phyloP scores from a whole-genome alignment of 2,888 invertebrate genomes.

The Melanchra persicariae region DNA sequence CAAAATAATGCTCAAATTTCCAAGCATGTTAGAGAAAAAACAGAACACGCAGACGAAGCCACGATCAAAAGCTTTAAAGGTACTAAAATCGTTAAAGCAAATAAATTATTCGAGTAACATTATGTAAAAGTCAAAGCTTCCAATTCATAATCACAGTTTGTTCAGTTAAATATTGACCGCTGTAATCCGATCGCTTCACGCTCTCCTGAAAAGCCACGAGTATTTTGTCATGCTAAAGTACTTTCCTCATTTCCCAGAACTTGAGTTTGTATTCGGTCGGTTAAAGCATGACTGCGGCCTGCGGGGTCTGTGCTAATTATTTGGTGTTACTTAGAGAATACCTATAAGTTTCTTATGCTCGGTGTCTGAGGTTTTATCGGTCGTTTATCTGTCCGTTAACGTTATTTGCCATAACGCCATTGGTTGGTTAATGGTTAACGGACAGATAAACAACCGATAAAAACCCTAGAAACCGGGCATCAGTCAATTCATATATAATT shows the following conservation, averaged over 20 bases:
- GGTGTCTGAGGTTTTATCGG: too few species aligned
- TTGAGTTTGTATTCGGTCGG: not conserved
- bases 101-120: slow-evolving; percentile 7
- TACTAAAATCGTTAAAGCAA: not conserved
- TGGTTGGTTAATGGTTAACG: too few species aligned
- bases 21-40: too few species aligned
- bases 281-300: not conserved
- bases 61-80: not conserved
- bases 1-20: too few species aligned
- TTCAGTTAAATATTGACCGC: slow-evolving; percentile 42
- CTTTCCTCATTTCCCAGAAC: slow-evolving; percentile 4
- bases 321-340: not conserved
- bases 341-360: too few species aligned
- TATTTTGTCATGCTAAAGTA: slow-evolving; percentile 22
- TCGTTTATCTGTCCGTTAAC: too few species aligned
- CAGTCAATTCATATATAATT: too few species aligned
- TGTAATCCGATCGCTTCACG: slow-evolving; percentile 37
- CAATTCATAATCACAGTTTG: slow-evolving; percentile 12
- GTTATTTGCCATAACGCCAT: too few species aligned
- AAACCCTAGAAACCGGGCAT: too few species aligned
- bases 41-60: not conserved
- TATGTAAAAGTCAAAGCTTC: slow-evolving; percentile 12
- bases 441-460: too few species aligned
- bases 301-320: not conserved
- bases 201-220: slow-evolving; percentile 7